phyloP scores from a whole-genome alignment of 2,113 vertebrate species.

The Rhizomys pruinosus region DNA sequence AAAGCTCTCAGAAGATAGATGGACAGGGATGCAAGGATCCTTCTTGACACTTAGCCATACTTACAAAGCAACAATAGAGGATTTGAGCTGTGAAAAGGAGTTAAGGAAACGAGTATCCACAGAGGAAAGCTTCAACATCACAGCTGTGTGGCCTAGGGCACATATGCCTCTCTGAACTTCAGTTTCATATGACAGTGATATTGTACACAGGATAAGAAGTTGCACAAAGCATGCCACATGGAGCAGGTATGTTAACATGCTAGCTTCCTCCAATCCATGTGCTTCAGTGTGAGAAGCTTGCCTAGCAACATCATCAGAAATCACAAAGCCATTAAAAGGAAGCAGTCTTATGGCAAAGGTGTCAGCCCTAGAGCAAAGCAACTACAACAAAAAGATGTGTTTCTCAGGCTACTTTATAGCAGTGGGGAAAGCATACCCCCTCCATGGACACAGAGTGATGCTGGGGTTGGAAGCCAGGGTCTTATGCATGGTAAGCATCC shows the following conservation, averaged over 20 bases:
- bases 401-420: not conserved
- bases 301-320: not conserved
- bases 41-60: not conserved
- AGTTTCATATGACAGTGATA: not conserved
- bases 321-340: not conserved
- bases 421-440: not conserved
- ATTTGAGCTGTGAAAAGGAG: not conserved
- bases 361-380: too few species aligned
- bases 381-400: fast-evolving
- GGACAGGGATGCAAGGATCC: not conserved
- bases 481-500: not conserved
- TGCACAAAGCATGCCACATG: fast-evolving
- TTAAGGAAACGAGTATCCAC: not conserved
- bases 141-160: too few species aligned
- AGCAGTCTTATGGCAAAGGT: fast-evolving
- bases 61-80: too few species aligned
- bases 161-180: not conserved
- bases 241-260: fast-evolving
- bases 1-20: not conserved
- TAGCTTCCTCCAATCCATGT: not conserved
- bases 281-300: not conserved
- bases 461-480: not conserved
- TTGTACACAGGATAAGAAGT: not conserved
- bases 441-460: not conserved
- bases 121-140: not conserved